phyloP scores from a whole-genome alignment of 2,113 vertebrate species.

The Peromyscus polionotus region DNA sequence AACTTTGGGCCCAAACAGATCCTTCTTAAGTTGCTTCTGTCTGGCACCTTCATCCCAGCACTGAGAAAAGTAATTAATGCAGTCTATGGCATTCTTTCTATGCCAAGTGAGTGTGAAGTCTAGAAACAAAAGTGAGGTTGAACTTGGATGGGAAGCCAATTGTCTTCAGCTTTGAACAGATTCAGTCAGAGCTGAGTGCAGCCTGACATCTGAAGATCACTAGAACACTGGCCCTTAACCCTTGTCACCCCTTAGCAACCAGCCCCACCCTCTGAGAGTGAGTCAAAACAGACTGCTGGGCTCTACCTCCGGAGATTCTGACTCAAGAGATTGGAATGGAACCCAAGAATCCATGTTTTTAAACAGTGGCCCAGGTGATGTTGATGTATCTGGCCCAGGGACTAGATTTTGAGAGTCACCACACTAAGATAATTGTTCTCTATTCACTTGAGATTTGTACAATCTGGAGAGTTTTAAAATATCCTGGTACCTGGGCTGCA shows the following conservation, averaged over 20 bases:
- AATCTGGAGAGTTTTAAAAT: conserved; percentile 51
- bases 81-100: neutral
- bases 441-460: neutral
- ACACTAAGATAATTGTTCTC: neutral
- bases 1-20: neutral
- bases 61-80: neutral
- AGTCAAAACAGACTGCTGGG: neutral
- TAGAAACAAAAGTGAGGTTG: neutral
- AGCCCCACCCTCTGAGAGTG: neutral
- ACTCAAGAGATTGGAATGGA: neutral
- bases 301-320: neutral
- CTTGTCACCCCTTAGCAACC: neutral
- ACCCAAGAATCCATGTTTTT: neutral
- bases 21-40: neutral
- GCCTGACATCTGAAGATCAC: neutral
- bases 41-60: neutral
- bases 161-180: neutral
- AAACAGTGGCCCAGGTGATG: neutral
- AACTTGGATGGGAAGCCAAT: neutral
- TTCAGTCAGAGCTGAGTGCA: neutral
- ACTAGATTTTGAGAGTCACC: neutral
- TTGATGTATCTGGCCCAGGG: neutral
- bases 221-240: neutral
- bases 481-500: neutral
- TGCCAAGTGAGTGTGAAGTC: neutral